Evolutionary conservation across 1,140 invertebrate species (phyloP).

Genomic region (Pectinophora gossypiella): DNA sequence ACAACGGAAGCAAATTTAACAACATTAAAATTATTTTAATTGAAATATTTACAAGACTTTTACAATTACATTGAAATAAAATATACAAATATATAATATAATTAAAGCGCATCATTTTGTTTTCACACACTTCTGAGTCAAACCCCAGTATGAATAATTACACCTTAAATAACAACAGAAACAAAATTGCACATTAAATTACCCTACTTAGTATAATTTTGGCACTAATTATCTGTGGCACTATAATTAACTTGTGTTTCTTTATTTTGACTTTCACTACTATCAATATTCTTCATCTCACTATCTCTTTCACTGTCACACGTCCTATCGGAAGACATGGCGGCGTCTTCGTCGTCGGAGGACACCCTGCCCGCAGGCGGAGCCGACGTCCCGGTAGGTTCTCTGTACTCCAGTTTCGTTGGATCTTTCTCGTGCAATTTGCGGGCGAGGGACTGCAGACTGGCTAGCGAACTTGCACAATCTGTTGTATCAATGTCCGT

Average conservation of each 20-base stretch:
- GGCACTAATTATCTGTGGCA: slow-evolving; percentile 77
- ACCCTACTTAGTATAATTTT: slow-evolving; percentile 75
- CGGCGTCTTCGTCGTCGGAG: slow-evolving; percentile 65
- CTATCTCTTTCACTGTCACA: slow-evolving; percentile 55
- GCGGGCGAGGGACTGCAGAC: slow-evolving; percentile 86
- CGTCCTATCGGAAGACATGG: slow-evolving; percentile 36
- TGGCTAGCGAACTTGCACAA: slow-evolving; percentile 93
- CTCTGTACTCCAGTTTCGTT: slow-evolving; percentile 80
- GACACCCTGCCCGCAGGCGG: slow-evolving; percentile 45
- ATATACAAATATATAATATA: slow-evolving; percentile 58
- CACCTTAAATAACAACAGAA: slow-evolving; percentile 69
- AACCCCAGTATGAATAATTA: slow-evolving; percentile 60
- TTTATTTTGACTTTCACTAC: slow-evolving; percentile 56
- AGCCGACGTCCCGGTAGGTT: slow-evolving; percentile 46
- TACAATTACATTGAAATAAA: slow-evolving; percentile 47
- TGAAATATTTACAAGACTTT: slow-evolving; percentile 65
- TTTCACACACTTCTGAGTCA: slow-evolving; percentile 60
- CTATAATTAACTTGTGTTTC: slow-evolving; percentile 71
- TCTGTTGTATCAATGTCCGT: slow-evolving; percentile 96
- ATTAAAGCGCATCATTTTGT: slow-evolving; percentile 71
- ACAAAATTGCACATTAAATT: slow-evolving; percentile 75
- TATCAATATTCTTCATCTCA: slow-evolving; percentile 62
- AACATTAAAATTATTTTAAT: slow-evolving; percentile 59
- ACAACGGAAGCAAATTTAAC: slow-evolving; percentile 70
- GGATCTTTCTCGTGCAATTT: slow-evolving; percentile 90